phyloP scores from a whole-genome alignment of 2,113 vertebrate genomes.

The human region GRCh38 chr9:89620001-89620500 shows the following conservation, averaged over 20 bases:
- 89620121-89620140: not conserved
- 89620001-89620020: not conserved
- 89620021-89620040: too few species aligned
- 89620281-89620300: not conserved
- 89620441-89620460: too few species aligned
- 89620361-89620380: not conserved
- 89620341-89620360: not conserved
- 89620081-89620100: not conserved
- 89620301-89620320: not conserved
- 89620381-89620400: not conserved
- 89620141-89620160: not conserved
- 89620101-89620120: rapidly evolving
- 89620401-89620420: not conserved
- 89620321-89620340: rapidly evolving
- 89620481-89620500: not conserved
- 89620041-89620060: not conserved
- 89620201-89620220: rapidly evolving
- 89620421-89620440: rapidly evolving
- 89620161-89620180: not conserved
- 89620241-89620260: not conserved
- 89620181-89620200: not conserved
- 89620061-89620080: not conserved
- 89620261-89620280: too few species aligned
- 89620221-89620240: too few species aligned
- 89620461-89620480: not conserved